Conservation (phyloP, 2,113 vertebrate species). For the Orycteropus afer region DNA sequence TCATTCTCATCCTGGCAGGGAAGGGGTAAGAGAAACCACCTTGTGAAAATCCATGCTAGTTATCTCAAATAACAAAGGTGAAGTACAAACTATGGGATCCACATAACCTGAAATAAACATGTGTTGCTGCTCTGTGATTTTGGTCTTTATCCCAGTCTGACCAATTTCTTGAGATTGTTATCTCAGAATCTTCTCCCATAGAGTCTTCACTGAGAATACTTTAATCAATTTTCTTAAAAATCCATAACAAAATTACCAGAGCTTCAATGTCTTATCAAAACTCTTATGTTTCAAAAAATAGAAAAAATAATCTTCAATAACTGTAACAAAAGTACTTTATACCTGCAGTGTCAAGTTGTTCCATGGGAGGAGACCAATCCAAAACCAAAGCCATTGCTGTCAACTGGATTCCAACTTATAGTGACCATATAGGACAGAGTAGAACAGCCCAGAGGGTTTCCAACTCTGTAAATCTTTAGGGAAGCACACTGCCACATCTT, state of each 20-base stretch:
- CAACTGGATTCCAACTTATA: background rate
- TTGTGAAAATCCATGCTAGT: conserved; percentile 62
- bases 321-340: conserved; percentile 43
- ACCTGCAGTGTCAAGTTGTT: conserved; percentile 44
- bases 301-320: conserved; percentile 72
- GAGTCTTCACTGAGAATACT: conserved; percentile 72
- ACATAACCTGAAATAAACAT: conserved; percentile 77
- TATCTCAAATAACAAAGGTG: conserved; percentile 80
- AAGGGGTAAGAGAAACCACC: conserved; percentile 64
- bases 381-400: background rate
- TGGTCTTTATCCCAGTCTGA: conserved; percentile 81
- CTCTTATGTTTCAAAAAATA: conserved; percentile 69
- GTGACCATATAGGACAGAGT: no score
- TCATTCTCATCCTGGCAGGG: background rate
- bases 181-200: conserved; percentile 69
- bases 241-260: conserved; percentile 71
- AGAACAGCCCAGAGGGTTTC: no score
- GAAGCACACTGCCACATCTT: no score
- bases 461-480: no score
- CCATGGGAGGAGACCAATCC: background rate
- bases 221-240: conserved; percentile 71
- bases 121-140: conserved; percentile 71
- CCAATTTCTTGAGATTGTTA: conserved; percentile 76
- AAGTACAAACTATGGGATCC: conserved; percentile 75
- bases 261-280: conserved; percentile 69